Evolutionary conservation across 2,113 vertebrate species (phyloP).

Genomic region (Ceuthmochares aereus): DNA sequence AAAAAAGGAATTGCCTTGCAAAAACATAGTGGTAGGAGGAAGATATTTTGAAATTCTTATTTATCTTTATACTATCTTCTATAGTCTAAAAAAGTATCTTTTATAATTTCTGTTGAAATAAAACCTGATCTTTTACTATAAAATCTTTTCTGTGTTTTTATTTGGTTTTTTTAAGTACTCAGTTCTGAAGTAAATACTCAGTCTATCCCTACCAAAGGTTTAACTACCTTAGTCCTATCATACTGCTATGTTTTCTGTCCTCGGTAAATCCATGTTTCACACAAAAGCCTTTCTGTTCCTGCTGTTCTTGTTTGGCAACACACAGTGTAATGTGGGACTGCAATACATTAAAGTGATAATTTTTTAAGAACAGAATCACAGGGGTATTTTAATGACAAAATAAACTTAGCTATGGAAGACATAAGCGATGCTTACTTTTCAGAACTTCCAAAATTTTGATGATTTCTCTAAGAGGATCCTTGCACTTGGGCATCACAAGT

Average conservation of each 20-base stretch:
- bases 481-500: not conserved
- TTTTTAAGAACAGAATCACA: not conserved
- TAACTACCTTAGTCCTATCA: not conserved
- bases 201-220: not conserved
- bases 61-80: not conserved
- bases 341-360: not conserved
- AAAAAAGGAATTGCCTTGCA: not conserved
- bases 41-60: not conserved
- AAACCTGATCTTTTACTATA: not conserved
- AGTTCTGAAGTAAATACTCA: not conserved
- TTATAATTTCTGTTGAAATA: not conserved
- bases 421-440: not conserved
- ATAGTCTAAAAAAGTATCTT: not conserved
- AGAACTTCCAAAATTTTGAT: not conserved
- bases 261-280: not conserved
- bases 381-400: not conserved
- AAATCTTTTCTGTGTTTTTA: not conserved
- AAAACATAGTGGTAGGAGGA: not conserved
- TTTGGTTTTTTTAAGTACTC: not conserved
- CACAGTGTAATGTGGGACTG: not conserved
- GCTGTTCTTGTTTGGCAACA: not conserved
- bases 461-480: not conserved
- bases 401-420: not conserved
- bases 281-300: not conserved
- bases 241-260: not conserved